Conservation (phyloP, 2,113 vertebrate genomes). For the Pedetes capensis region DNA sequence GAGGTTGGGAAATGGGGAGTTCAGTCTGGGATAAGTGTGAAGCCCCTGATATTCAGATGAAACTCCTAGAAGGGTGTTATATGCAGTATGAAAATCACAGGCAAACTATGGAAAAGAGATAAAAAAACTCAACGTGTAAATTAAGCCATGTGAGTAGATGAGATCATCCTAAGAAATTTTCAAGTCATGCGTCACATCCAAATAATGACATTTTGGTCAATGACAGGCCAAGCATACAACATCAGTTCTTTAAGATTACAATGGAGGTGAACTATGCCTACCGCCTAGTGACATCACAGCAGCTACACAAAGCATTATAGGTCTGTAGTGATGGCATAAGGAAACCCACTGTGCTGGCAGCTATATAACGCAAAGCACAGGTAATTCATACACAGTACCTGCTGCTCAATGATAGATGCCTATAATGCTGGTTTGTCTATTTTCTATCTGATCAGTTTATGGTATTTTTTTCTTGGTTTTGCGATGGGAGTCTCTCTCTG, state of each 20-base stretch:
- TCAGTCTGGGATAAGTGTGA: neutral
- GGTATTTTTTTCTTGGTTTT: too few species aligned
- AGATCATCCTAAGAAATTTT: neutral
- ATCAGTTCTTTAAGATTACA: neutral
- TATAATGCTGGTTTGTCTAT: too few species aligned
- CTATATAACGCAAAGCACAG: too few species aligned
- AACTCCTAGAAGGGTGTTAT: neutral
- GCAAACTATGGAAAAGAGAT: neutral
- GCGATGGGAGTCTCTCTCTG: too few species aligned
- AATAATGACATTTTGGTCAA: neutral
- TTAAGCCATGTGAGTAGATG: neutral
- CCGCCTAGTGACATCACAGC: neutral
- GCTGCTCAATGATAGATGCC: neutral
- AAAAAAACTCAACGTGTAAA: neutral
- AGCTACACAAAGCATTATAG: too few species aligned
- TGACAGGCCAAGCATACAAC: neutral
- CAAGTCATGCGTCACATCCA: neutral
- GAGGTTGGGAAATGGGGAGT: neutral
- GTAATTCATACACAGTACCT: neutral
- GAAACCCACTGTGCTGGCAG: neutral
- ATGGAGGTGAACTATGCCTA: neutral
- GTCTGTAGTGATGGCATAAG: too few species aligned
- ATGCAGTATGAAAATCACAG: neutral
- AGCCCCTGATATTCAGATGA: neutral
- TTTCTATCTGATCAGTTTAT: too few species aligned